These are phyloP conservation scores for Eupeodes latifasciatus DNA, from an alignment of 2,888 invertebrate genomes.

Conservation along the genomic window DNA sequence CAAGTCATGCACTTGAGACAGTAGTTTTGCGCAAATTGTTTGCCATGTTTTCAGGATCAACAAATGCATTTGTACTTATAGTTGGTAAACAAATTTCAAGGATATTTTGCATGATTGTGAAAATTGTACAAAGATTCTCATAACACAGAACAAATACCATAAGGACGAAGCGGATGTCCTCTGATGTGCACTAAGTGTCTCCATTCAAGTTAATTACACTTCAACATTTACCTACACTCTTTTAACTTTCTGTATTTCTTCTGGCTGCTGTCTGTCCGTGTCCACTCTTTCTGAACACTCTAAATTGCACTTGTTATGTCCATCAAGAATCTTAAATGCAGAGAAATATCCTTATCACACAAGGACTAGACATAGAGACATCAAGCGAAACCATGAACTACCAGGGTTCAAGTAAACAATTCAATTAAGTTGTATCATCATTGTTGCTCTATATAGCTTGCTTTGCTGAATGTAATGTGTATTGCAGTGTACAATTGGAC, in stretches of 20 bases:
- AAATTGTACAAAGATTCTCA: background rate
- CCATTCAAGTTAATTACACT: slow-evolving; percentile 68
- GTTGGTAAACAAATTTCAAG: slow-evolving; percentile 2
- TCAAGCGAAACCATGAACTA: background rate
- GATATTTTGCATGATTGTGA: slow-evolving; percentile 40
- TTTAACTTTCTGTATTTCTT: background rate
- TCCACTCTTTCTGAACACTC: slow-evolving; percentile 19
- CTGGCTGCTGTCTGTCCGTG: background rate
- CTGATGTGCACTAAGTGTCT: slow-evolving; percentile 40
- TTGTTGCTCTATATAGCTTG: background rate
- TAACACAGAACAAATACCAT: background rate
- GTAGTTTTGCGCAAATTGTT: slow-evolving; percentile 47
- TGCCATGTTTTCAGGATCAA: slow-evolving; percentile 35
- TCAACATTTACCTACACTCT: slow-evolving; percentile 17
- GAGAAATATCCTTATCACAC: slow-evolving; percentile 48
- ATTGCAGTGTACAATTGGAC: slow-evolving; percentile 26
- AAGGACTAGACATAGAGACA: background rate
- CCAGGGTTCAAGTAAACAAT: slow-evolving; percentile 58
- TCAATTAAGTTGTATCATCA: slow-evolving; percentile 64
- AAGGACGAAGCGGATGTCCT: no score
- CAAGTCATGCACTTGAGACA: slow-evolving; percentile 17
- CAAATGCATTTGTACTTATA: slow-evolving; percentile 43
- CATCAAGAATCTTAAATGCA: slow-evolving; percentile 66
- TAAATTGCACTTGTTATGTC: slow-evolving; percentile 73
- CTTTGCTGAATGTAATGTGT: slow-evolving; percentile 18